Percentiles rank a stretch among this genome's conserved stretches.
These are phyloP conservation scores for Lynx canadensis DNA, from an alignment of 2,113 vertebrate genomes.

Conservation along the genomic window DNA sequence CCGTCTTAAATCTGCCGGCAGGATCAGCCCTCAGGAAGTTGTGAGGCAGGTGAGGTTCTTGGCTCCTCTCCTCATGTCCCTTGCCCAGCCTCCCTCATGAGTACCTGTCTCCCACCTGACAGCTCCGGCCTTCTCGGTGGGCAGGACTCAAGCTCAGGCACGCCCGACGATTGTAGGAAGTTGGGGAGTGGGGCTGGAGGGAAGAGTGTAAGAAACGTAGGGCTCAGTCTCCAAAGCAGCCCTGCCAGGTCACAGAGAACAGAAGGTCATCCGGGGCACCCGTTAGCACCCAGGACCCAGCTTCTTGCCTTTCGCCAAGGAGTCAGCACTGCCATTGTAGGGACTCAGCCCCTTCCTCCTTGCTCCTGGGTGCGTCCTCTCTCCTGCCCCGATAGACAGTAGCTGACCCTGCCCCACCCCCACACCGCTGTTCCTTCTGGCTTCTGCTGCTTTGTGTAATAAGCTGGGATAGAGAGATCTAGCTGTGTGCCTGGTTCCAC, in stretches of 20 bases:
- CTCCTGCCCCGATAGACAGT: not conserved
- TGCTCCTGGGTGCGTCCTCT: not conserved
- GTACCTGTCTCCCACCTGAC: not conserved
- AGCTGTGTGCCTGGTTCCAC: rapidly evolving
- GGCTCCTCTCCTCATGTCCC: not conserved
- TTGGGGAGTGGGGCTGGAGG: too few relatives aligned
- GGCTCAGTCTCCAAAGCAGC: not conserved
- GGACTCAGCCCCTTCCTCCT: not conserved
- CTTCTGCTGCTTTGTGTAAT: not conserved
- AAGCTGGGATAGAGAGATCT: not conserved
- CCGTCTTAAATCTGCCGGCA: not conserved
- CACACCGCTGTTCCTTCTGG: not conserved
- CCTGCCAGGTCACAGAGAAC: not conserved
- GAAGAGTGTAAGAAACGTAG: not conserved
- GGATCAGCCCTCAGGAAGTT: not conserved
- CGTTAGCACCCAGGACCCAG: not conserved
- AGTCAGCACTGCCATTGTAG: not conserved
- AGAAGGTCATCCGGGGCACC: rapidly evolving
- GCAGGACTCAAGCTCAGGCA: not conserved
- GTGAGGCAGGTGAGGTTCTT: not conserved
- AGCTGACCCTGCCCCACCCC: not conserved
- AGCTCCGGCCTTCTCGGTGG: not conserved
- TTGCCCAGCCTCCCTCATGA: not conserved
- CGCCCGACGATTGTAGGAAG: not conserved
- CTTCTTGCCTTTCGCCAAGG: not conserved